Evolutionary conservation across 2,113 vertebrate genomes (phyloP), one percentile per base, ranked within the genome.

Genomic region (Albula glossodonta): DNA sequence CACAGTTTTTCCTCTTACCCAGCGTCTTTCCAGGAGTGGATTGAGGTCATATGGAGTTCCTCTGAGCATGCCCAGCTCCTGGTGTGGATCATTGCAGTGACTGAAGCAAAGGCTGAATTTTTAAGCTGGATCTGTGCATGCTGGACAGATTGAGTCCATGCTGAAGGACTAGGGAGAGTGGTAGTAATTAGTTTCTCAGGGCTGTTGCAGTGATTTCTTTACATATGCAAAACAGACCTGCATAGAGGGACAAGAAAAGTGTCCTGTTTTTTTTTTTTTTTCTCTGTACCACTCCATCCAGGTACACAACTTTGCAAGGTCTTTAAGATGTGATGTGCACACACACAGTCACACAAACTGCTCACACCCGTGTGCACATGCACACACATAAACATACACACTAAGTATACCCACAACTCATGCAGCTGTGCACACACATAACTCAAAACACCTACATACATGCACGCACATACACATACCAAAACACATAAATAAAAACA

Each of bases 61-160:
- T 10, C 60, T 66, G 60, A 66, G 60, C 60, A 66, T 66, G 60
- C 70, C 10, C n/a, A 74, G 70, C 9, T 31, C 53, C 17, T 0
- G n/a, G 8, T 74, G 70, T 31, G 70, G 70, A 74, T 84, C 17
- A 41, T 41, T 31, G 52, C 41, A 8, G 41, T 85, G 84, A 85
- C n/a, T 79, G 51, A 80, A 56, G 77, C 22, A 15, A 12, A 81
- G 79, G 80, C 25, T 82, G 79, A 81, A 80, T 80, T 57, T 19
- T 80, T 80, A 79, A 81, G 57, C 52, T 85, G 48, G 53, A 22
- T 31, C 79, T 49, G 11, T 82, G 25, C 51, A n/a, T 53, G 50
- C 13, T 9, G n/a, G 51, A 19, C 31, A 70, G 78, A 80, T 85
- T 56, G 56, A 51, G 57, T n/a, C 48, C 11, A 8, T 80, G 3